Base-by-base conservation (phyloP, 2,888 invertebrate genomes). In the Euclidia mi region DNA sequence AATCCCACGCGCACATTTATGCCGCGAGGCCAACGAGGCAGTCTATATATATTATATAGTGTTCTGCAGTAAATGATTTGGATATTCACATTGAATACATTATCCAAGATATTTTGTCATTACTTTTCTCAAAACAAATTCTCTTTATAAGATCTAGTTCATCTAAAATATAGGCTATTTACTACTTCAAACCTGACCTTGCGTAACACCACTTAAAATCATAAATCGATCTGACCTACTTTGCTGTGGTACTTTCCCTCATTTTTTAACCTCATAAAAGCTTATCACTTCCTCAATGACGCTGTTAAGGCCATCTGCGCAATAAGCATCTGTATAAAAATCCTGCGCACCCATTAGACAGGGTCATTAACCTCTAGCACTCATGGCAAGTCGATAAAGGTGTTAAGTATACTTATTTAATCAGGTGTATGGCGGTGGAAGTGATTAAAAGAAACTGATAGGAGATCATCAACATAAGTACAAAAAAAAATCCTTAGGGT, bases 211-310 rank as follows among this genome's bases (percentile, higher is more conserved):
- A 25, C 4, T 25, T 3, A 34, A n/a, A 3, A 12, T 14, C 34
- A 12, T 34, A 34, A n/a, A 34, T 34, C 14, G 34, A 34, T 14
- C 11, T 32, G 25, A 4, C 35, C 45, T 18, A 46, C 34, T 18
- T 49, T 11, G 17, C 14, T 12, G 14, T 9, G 18, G 18, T 14
- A 12, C 11, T 4, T 28, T 29, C 10, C 29, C 25, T 44, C 20
- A 51, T 38, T 37, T 43, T 32, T 43, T 43, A 32, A 40, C 40
- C n/a, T 40, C 67, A 63, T 71, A 74, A 74, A 71, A 74, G 53
- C 56, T 71, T 62, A 71, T 74, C 70, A 59, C 50, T 62, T 60
- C 66, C 52, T 48, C 56, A 65, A 66, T 45, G 62, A 63, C 17
- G 49, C 47, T 35, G 46, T 74, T 57, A 55, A 52, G 44, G 48